Evolutionary conservation across 1,140 invertebrate species (phyloP).

Genomic region (Drosophila lacteicornis): DNA sequence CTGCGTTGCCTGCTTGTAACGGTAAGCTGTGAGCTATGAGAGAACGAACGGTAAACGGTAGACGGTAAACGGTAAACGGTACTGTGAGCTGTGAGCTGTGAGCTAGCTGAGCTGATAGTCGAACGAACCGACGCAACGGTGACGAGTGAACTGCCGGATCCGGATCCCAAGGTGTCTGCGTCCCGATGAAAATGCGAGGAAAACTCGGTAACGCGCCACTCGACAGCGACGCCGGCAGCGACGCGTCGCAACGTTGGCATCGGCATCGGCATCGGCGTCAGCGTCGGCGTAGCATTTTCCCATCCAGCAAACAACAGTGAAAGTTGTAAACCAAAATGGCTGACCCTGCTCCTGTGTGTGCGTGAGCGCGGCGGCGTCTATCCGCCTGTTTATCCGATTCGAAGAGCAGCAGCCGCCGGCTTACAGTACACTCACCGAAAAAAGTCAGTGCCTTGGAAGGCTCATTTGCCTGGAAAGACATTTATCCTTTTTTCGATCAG

Average conservation of each 20-base stretch:
- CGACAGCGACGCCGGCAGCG: conserved; percentile 22
- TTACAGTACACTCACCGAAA: conserved; percentile 49
- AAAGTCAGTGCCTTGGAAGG: not conserved
- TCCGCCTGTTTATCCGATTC: conserved; percentile 45
- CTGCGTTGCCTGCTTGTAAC: conserved; percentile 2
- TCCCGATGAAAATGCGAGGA: conserved; percentile 76
- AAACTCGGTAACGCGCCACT: conserved; percentile 45
- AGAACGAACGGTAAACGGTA: conserved; percentile 4
- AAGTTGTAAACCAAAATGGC: conserved; percentile 67
- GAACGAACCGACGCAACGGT: conserved; percentile 79
- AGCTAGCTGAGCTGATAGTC: conserved; percentile 50
- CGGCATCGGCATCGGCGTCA: conserved; percentile 11
- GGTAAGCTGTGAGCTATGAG: conserved; percentile 21
- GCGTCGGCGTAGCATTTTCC: conserved; percentile 32
- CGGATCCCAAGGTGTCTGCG: conserved; percentile 60
- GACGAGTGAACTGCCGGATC: conserved; percentile 73
- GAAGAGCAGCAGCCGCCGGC: conserved; percentile 30
- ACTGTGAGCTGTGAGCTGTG: conserved; percentile 23
- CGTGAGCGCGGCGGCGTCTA: conserved; percentile 55
- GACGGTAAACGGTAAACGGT: conserved; percentile 6
- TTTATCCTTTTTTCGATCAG: too few species aligned
- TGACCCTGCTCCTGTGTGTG: conserved; percentile 38
- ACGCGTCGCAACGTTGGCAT: conserved; percentile 10
- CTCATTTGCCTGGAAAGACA: not conserved
- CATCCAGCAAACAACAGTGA: conserved; percentile 61